Evolutionary conservation across 2,113 vertebrate genomes (phyloP).

Genomic region (Charadrius vociferus): DNA sequence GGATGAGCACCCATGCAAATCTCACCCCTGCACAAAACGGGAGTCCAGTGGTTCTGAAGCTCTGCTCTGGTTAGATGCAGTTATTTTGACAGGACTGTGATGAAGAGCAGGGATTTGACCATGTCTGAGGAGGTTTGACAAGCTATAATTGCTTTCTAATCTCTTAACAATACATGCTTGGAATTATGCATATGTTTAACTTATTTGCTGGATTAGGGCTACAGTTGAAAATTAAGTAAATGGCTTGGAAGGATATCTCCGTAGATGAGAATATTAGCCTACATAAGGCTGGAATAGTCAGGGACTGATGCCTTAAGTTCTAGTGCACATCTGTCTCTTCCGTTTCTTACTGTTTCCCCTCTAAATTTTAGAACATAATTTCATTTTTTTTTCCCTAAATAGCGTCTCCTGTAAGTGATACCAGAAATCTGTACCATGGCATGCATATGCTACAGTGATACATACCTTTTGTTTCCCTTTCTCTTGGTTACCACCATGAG

Average conservation of each 20-base stretch:
- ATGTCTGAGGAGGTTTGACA: constrained; percentile 45
- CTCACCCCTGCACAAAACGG: not conserved
- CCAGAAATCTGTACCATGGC: not conserved
- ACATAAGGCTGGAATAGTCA: not conserved
- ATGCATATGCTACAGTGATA: not conserved
- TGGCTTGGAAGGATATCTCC: not conserved
- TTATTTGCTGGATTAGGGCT: not conserved
- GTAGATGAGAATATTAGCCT: not conserved
- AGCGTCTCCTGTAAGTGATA: not conserved
- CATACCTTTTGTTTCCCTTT: not conserved
- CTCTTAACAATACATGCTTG: constrained; percentile 50
- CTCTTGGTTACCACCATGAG: not conserved
- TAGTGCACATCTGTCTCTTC: not conserved
- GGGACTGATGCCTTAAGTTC: not conserved
- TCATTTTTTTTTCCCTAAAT: not conserved
- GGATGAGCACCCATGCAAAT: not conserved
- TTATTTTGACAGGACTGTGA: not conserved
- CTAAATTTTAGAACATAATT: not conserved
- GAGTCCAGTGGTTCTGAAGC: not conserved
- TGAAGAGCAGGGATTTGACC: constrained; percentile 47
- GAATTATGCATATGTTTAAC: constrained; percentile 36
- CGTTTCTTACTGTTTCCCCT: not conserved
- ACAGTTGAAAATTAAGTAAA: not conserved
- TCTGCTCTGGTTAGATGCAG: not conserved
- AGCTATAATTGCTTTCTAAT: constrained; percentile 59